phyloP scores from a whole-genome alignment of 2,797 vertebrate genomes.

The Lacerta agilis region DNA sequence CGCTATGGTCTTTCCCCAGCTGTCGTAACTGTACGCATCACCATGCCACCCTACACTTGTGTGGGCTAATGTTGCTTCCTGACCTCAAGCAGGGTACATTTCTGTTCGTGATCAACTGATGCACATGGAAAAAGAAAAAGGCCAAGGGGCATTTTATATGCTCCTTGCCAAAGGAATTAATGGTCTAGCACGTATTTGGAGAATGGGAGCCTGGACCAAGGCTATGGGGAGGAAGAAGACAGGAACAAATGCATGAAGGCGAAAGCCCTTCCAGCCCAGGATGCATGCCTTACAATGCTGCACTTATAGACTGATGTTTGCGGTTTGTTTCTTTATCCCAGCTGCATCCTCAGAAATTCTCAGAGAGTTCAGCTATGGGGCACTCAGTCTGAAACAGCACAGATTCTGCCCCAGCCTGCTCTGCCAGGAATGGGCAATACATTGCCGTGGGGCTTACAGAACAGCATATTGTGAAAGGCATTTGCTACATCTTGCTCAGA shows the following conservation, averaged over 20 bases:
- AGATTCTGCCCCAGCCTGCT: background rate
- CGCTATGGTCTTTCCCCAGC: no score
- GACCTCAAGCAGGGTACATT: background rate
- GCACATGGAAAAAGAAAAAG: background rate
- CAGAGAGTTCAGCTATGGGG: conserved; percentile 16
- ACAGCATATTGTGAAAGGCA: background rate
- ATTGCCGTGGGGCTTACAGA: background rate
- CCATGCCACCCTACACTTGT: background rate
- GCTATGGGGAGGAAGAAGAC: background rate
- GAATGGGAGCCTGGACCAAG: background rate
- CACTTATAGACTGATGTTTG: background rate
- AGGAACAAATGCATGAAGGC: background rate
- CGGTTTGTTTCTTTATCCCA: conserved; percentile 14
- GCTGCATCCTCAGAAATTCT: conserved; percentile 16
- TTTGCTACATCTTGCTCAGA: background rate
- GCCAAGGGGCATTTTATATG: background rate
- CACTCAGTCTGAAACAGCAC: background rate
- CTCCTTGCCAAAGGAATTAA: background rate
- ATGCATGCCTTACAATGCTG: background rate
- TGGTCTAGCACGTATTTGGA: background rate
- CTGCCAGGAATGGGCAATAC: background rate
- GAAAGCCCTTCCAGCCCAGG: background rate
- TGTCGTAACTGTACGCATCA: background rate
- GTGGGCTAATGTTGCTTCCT: background rate
- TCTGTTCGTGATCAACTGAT: no score